These are phyloP conservation scores for Chamaea fasciata DNA, from an alignment of 2,113 vertebrate genomes.

Conservation along the genomic window DNA sequence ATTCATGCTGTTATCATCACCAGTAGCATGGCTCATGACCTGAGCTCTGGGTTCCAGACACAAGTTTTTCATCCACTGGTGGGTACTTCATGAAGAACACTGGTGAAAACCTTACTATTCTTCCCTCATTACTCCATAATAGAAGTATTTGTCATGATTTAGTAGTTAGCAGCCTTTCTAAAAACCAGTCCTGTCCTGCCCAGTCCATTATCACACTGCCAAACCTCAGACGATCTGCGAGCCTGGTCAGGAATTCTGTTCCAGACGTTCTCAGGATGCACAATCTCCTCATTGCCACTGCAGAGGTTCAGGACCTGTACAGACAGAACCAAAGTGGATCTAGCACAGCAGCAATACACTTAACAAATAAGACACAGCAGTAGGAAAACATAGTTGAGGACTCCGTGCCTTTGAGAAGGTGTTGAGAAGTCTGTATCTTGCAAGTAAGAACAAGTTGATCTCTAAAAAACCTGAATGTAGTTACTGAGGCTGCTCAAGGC, in stretches of 20 bases:
- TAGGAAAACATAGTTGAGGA: neutral
- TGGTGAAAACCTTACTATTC: neutral
- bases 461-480: neutral
- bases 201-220: neutral
- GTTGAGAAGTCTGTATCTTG: neutral
- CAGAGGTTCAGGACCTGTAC: slow-evolving; percentile 69
- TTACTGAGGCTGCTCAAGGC: neutral
- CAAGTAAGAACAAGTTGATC: neutral
- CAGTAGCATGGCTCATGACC: neutral
- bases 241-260: slow-evolving; percentile 52
- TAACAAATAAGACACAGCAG: neutral
- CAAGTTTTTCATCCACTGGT: neutral
- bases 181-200: neutral
- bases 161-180: neutral
- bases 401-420: neutral
- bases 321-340: neutral
- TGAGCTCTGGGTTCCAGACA: neutral
- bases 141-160: neutral
- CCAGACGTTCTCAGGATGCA: slow-evolving; percentile 73
- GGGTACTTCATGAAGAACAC: neutral
- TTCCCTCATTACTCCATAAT: neutral
- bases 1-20: neutral
- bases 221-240: slow-evolving; percentile 49
- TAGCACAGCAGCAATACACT: neutral
- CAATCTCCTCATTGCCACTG: slow-evolving; percentile 63